Evolutionary conservation across 2,888 invertebrate genomes (phyloP).

Genomic region (Dynastes grantii): DNA sequence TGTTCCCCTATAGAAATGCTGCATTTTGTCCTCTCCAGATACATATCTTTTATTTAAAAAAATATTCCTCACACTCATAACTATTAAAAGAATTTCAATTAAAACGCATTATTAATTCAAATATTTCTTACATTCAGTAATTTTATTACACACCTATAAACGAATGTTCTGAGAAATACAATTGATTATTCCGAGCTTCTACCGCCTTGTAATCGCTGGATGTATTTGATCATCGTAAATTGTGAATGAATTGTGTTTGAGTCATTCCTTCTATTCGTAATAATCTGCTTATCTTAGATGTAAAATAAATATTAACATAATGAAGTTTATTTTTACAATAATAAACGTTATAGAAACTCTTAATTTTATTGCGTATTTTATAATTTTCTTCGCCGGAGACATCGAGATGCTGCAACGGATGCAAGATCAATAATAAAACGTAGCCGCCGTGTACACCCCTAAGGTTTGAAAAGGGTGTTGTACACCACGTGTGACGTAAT

Average conservation of each 20-base stretch:
- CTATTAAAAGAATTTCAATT: neutral
- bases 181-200: too few species aligned
- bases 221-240: neutral
- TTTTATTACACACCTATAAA: neutral
- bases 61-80: too few species aligned
- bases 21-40: neutral
- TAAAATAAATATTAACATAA: neutral
- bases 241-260: neutral
- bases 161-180: too few species aligned
- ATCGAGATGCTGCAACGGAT: slow-evolving; percentile 6
- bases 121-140: neutral
- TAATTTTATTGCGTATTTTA: too few species aligned
- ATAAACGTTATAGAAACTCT: too few species aligned
- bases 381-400: neutral
- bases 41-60: neutral
- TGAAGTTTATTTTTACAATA: neutral
- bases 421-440: slow-evolving; percentile 31
- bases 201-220: neutral
- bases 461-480: neutral
- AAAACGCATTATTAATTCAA: neutral
- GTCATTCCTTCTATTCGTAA: neutral
- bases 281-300: neutral
- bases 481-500: too few species aligned
- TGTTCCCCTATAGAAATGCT: neutral
- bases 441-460: slow-evolving; percentile 8